Evolutionary conservation across 2,888 invertebrate species (phyloP), one percentile per base, ranked within the genome.

Genomic region (Falcaria lacertinaria): DNA sequence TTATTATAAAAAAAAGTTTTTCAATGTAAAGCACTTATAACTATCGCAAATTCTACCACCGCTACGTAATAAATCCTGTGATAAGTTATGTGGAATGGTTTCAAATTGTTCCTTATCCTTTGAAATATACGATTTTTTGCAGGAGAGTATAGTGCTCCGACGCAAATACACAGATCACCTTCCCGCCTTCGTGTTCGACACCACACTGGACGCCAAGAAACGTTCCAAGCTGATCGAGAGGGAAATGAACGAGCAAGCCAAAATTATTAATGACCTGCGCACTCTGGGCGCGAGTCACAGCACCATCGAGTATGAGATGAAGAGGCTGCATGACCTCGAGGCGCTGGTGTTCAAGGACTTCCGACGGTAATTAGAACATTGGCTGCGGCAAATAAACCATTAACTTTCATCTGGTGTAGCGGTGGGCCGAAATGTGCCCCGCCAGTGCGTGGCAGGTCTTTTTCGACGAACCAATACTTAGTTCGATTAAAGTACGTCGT

Each of bases 161-260:
- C 91, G 92, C 47, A 93, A 93, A 53, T 92, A 92, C 70, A 91
- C 93, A 14, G 96, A 95, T 62, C 93, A 92, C 68, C 83, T 97
- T 39, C 97, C 97, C 0, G 92, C 95, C 5, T 97, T 96, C 78
- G 93, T 96, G 41, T 94, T 95, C 66, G 96, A 96, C 86, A 92
- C 94, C 11, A 92, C 92, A 5, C 89, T 95, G 35, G 96, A 95
- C 72, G 93, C 96, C 11, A 94, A 94, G 69, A 94, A 95, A 69
- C 92, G 98, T 13, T 96, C 97, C n/a, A 95, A 96, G 69, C 91
- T 98, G 50, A 96, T 98, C 63, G 98, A 98, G 82, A 95, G 96
- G 71, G 98, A 98, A 86, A 98, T 99, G 97, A 97, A 97, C 70
- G 98, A 98, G 76, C 98, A 98, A 77, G 95, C 98, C 8, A 97